Evolutionary conservation across 1,140 invertebrate genomes (phyloP).

Genomic region (Cydia splendana): DNA sequence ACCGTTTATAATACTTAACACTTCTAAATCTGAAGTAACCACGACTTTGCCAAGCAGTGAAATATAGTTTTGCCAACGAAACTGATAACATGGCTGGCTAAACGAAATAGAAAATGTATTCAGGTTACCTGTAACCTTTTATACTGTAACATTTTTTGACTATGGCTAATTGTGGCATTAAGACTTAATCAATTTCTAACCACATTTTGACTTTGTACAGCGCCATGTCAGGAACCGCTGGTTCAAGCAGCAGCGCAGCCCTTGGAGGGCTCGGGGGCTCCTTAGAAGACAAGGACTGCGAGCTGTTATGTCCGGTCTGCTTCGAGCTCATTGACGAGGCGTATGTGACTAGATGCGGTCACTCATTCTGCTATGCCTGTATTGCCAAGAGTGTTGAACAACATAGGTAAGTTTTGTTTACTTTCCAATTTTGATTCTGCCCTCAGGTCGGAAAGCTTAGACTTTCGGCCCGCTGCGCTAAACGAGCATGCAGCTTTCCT

Average conservation of each 20-base stretch:
- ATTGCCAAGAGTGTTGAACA: slow-evolving; percentile 89
- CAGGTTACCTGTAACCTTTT: too few species aligned
- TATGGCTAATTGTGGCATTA: too few species aligned
- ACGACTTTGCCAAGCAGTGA: too few species aligned
- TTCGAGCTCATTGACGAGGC: slow-evolving; percentile 95
- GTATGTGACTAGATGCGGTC: slow-evolving; percentile 95
- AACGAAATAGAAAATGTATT: too few species aligned
- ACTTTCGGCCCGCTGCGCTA: too few species aligned
- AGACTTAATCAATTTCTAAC: background rate
- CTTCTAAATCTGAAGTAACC: too few species aligned
- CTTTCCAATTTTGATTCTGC: background rate
- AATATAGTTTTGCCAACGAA: too few species aligned
- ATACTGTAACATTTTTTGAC: too few species aligned
- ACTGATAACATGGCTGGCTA: too few species aligned
- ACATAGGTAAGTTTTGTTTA: slow-evolving; percentile 60
- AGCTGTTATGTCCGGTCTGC: slow-evolving; percentile 93
- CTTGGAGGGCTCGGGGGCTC: slow-evolving; percentile 83
- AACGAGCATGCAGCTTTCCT: too few species aligned
- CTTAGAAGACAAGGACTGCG: slow-evolving; percentile 86
- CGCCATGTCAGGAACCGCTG: slow-evolving; percentile 52
- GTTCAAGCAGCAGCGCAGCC: slow-evolving; percentile 53
- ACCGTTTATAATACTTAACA: too few species aligned
- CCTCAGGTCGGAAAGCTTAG: too few species aligned
- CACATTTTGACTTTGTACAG: background rate
- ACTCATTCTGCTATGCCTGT: slow-evolving; percentile 95